Evolutionary conservation across 2,888 invertebrate species (phyloP).

Genomic region (Pollenia angustigena): DNA sequence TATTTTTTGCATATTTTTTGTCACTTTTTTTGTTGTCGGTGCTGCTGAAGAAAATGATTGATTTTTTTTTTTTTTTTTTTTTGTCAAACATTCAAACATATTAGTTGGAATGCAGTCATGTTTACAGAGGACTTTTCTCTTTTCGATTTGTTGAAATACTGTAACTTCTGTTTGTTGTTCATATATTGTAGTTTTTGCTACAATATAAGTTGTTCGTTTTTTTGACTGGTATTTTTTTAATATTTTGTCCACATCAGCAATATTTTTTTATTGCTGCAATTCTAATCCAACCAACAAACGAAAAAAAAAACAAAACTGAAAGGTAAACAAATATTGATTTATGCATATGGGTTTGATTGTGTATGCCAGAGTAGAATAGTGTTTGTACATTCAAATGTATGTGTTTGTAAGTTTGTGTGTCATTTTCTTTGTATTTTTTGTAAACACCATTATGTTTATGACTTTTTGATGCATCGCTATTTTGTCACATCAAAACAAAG

Average conservation of each 20-base stretch:
- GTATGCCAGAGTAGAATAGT: background rate
- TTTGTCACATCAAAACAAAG: conserved; percentile 44
- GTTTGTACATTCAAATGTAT: background rate
- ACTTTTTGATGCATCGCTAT: conserved; percentile 60
- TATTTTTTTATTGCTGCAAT: conserved; percentile 52
- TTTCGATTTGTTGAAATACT: conserved; percentile 29
- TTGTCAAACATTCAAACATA: background rate
- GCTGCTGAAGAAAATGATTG: conserved; percentile 57
- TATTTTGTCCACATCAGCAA: conserved; percentile 60
- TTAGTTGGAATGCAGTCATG: conserved; percentile 36
- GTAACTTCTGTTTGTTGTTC: conserved; percentile 27
- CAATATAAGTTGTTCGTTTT: conserved; percentile 27
- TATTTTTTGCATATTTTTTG: conserved; percentile 20
- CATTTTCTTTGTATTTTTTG: conserved; percentile 50
- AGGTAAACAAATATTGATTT: conserved; percentile 71
- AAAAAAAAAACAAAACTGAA: conserved; percentile 40
- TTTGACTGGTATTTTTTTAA: background rate
- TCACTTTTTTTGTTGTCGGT: conserved; percentile 9
- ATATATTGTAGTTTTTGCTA: conserved; percentile 21
- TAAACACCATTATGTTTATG: conserved; percentile 62
- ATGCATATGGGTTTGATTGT: conserved; percentile 26
- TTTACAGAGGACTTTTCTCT: conserved; percentile 52
- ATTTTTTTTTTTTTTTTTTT: conserved; percentile 46
- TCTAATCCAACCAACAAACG: conserved; percentile 32
- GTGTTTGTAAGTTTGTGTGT: background rate